These are phyloP conservation scores for Drosophila longiperda DNA, from an alignment of 2,888 invertebrate species.

Conservation along the genomic window DNA sequence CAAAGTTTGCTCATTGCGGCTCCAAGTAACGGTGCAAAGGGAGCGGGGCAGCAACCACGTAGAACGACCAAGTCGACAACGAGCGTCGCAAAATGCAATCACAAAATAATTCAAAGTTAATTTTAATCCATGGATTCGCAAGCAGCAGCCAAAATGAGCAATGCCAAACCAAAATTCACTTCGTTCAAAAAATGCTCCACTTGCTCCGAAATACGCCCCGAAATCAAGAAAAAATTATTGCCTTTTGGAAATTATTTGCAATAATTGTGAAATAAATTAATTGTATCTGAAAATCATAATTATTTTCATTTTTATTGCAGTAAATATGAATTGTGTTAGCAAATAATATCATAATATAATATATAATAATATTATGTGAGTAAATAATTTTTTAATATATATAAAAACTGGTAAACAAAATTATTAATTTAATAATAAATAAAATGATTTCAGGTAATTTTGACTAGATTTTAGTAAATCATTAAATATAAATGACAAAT, in stretches of 20 bases:
- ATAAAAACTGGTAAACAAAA: not conserved
- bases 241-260: not conserved
- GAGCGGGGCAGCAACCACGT: constrained; percentile 44
- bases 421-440: not conserved
- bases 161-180: not conserved
- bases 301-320: not conserved
- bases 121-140: constrained; percentile 29
- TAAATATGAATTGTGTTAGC: not conserved
- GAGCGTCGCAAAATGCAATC: constrained; percentile 55
- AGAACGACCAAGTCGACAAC: constrained; percentile 1
- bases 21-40: constrained; percentile 45
- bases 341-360: too few relatives aligned
- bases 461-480: not conserved
- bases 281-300: too few relatives aligned
- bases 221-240: not conserved
- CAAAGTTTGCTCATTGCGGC: constrained; percentile 19
- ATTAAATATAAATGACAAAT: not conserved
- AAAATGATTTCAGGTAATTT: not conserved
- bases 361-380: too few relatives aligned
- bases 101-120: constrained; percentile 59
- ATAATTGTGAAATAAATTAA: not conserved
- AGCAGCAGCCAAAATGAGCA: constrained; percentile 19
- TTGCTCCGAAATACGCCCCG: not conserved
- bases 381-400: not conserved
- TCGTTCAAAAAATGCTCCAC: not conserved